Conservation (phyloP, 2,888 invertebrate species). For the Poecilobothrus nobilitatus region DNA sequence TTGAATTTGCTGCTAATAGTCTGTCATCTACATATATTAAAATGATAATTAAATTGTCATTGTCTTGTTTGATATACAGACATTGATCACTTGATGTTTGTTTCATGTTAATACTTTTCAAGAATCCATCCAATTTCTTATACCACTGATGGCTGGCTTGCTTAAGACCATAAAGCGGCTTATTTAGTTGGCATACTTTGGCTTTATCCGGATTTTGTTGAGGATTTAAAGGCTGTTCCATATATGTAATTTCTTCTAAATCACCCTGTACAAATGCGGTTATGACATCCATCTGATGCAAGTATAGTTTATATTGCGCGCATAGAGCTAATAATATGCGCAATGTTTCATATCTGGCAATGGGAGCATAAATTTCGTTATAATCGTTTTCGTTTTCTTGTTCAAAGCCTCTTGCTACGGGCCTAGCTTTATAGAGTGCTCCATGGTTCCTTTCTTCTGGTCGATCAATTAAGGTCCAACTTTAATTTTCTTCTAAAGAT, state of each 20-base stretch:
- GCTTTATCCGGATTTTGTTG: not conserved
- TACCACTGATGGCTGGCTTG: slow-evolving; percentile 20
- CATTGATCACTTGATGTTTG: slow-evolving; percentile 13
- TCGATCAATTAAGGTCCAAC: too few species aligned
- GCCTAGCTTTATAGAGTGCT: slow-evolving; percentile 15
- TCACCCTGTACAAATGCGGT: slow-evolving; percentile 18
- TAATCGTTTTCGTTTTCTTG: slow-evolving; percentile 16
- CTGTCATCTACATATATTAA: slow-evolving; percentile 16
- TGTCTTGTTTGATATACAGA: slow-evolving; percentile 6
- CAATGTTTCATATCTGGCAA: slow-evolving; percentile 19
- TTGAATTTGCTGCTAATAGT: slow-evolving; percentile 14
- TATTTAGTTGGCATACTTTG: slow-evolving; percentile 5
- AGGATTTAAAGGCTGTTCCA: slow-evolving; percentile 14
- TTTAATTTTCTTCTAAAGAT: too few species aligned
- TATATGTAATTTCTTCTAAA: slow-evolving; percentile 18
- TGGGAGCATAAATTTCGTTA: slow-evolving; percentile 19
- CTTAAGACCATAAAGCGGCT: slow-evolving; percentile 17
- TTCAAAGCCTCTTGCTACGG: slow-evolving; percentile 13
- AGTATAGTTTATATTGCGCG: too few species aligned
- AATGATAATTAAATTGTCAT: slow-evolving; percentile 7
- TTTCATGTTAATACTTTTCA: slow-evolving; percentile 7
- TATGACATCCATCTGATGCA: slow-evolving; percentile 18
- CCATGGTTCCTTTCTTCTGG: too few species aligned
- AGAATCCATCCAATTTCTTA: slow-evolving; percentile 15
- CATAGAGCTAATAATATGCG: slow-evolving; percentile 17